A percentile compares a stretch with the other conserved stretches of the same genome.
Conservation (phyloP, 2,888 invertebrate species). For the Tiliacea aurago region DNA sequence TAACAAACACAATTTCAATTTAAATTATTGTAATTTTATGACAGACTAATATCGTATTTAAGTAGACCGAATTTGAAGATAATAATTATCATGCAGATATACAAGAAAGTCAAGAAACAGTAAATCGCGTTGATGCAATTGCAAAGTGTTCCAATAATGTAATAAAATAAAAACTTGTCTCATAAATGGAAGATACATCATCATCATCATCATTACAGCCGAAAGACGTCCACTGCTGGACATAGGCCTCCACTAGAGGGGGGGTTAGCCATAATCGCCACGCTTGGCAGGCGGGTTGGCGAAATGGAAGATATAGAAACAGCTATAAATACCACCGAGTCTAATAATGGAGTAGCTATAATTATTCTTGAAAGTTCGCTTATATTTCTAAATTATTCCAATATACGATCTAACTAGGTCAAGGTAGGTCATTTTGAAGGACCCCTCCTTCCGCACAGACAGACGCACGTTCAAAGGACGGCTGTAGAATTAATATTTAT, state of each 20-base stretch:
- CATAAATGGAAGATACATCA: neutral
- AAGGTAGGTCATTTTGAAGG: slow-evolving; percentile 57
- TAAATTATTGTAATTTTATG: slow-evolving; percentile 19
- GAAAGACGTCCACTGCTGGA: no score
- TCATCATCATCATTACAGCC: no score
- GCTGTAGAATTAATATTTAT: slow-evolving; percentile 35
- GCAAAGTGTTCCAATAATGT: slow-evolving; percentile 4
- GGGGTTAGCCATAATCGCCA: no score
- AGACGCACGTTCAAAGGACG: slow-evolving; percentile 14
- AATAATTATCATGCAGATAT: slow-evolving; percentile 17
- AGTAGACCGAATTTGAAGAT: slow-evolving; percentile 40
- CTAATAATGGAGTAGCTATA: neutral
- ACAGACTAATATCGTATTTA: slow-evolving; percentile 4
- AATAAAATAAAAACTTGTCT: slow-evolving; percentile 5
- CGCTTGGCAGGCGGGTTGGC: no score
- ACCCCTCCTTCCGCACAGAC: slow-evolving; percentile 6
- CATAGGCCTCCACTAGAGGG: no score
- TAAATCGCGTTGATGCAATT: slow-evolving; percentile 15
- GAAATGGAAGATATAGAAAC: neutral
- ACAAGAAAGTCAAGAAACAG: slow-evolving; percentile 14
- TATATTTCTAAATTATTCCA: slow-evolving; percentile 4
- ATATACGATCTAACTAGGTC: slow-evolving; percentile 35
- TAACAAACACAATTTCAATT: slow-evolving; percentile 9
- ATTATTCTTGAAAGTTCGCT: slow-evolving; percentile 29
- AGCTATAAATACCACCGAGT: neutral